Evolutionary conservation across 2,888 invertebrate species (phyloP).

Genomic region (Homarus gammarus): DNA sequence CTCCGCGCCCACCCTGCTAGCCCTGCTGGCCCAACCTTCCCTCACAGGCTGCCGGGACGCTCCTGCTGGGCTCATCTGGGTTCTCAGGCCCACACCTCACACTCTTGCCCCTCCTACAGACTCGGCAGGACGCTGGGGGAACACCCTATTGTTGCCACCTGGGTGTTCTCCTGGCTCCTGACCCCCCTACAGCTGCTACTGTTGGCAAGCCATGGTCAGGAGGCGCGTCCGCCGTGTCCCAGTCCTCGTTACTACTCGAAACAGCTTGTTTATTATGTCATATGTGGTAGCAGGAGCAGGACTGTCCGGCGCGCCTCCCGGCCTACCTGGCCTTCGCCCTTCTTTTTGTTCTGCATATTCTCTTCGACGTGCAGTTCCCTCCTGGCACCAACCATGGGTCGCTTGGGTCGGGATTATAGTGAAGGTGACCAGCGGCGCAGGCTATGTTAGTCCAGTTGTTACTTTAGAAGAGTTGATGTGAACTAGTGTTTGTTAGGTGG

Average conservation of each 20-base stretch:
- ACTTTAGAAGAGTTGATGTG: conserved; percentile 1
- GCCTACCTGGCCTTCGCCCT: background rate
- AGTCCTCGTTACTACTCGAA: background rate
- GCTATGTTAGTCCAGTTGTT: background rate
- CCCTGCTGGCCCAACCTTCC: conserved; percentile 29
- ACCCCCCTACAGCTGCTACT: background rate
- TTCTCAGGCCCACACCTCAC: background rate
- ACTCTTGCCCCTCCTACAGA: conserved; percentile 13
- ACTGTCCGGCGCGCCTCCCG: background rate
- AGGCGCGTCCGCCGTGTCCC: background rate
- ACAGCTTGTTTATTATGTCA: background rate
- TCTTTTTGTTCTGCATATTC: conserved; percentile 8
- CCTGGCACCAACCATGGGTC: background rate
- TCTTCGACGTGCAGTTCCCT: background rate
- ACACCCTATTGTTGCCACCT: background rate
- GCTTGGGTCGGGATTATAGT: background rate
- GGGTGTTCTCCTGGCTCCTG: conserved; percentile 9
- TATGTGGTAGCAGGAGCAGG: background rate
- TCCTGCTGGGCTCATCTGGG: conserved; percentile 39
- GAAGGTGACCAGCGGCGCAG: conserved; percentile 3
- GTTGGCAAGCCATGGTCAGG: background rate
- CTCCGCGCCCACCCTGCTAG: conserved; percentile 14
- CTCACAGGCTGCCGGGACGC: conserved; percentile 40
- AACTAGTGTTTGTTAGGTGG: background rate
- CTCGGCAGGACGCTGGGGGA: conserved; percentile 5